Percentiles rank a stretch among this genome's conserved stretches.
Evolutionary conservation across 2,797 vertebrate species (phyloP).

Genomic region (Lacerta viridis): DNA sequence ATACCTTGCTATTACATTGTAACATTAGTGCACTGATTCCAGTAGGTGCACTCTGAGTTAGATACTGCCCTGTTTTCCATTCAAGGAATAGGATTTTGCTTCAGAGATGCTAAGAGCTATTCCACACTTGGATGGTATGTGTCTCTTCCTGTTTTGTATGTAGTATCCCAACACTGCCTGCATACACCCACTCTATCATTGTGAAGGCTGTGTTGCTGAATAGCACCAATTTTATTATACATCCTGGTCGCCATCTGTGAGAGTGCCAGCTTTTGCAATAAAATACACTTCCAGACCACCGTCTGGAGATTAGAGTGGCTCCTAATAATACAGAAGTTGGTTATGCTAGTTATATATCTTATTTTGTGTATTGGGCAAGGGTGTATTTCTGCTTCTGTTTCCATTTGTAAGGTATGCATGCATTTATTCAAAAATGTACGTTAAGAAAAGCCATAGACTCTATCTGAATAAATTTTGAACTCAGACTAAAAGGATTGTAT

Average conservation of each 20-base stretch:
- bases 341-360: constrained; percentile 31
- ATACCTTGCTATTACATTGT: too few species aligned
- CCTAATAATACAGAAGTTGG: neutral
- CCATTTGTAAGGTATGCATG: constrained; percentile 53
- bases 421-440: constrained; percentile 34
- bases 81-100: neutral
- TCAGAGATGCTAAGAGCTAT: neutral
- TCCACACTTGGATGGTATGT: neutral
- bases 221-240: constrained; percentile 1
- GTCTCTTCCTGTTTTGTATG: neutral
- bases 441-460: constrained; percentile 75
- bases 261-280: constrained; percentile 24
- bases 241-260: neutral
- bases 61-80: neutral
- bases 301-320: neutral
- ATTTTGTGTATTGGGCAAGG: neutral
- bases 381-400: constrained; percentile 34
- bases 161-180: neutral
- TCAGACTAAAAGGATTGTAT: constrained; percentile 45
- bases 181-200: neutral
- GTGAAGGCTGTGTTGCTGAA: neutral
- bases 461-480: constrained; percentile 51
- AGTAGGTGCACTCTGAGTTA: too few species aligned
- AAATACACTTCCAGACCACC: neutral
- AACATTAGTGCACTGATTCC: too few species aligned